Percentiles rank a stretch among this genome's conserved stretches.
These are phyloP conservation scores for Ameiurus melas DNA, from an alignment of 2,113 vertebrate genomes.

Conservation along the genomic window DNA sequence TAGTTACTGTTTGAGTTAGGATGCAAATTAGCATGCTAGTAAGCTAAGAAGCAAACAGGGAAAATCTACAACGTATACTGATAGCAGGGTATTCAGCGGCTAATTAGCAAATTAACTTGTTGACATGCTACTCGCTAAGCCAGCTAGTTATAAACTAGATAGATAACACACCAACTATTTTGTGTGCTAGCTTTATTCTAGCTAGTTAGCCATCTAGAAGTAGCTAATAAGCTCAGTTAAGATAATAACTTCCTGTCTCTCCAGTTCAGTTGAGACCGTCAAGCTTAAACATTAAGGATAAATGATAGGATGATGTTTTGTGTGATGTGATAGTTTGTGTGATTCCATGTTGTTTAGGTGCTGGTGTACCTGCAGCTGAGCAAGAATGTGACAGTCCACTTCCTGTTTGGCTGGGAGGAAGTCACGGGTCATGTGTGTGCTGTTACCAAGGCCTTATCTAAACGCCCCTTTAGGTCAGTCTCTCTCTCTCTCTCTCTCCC, in stretches of 20 bases:
- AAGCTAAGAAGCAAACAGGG: not conserved
- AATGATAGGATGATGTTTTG: not conserved
- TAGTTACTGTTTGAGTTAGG: not conserved
- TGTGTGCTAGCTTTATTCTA: not conserved
- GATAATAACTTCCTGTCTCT: not conserved
- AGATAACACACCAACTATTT: not conserved
- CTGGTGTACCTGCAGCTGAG: constrained; percentile 77
- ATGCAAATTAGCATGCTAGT: not conserved
- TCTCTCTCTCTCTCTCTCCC: not conserved
- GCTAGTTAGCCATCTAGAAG: not conserved
- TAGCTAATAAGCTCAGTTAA: not conserved
- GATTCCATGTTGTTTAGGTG: constrained; percentile 57
- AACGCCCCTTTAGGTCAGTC: constrained; percentile 72
- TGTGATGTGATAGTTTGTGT: not conserved
- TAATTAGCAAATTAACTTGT: not conserved
- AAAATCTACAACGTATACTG: no score
- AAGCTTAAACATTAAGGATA: not conserved
- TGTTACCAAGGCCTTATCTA: constrained; percentile 77
- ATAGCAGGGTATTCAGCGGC: not conserved
- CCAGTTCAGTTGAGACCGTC: not conserved
- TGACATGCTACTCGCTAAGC: not conserved
- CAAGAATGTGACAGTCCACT: constrained; percentile 63
- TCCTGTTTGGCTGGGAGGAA: constrained; percentile 72
- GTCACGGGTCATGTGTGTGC: constrained; percentile 74
- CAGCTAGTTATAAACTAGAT: not conserved